Evolutionary conservation across 2,113 vertebrate species (phyloP).

Genomic region (Poeciliopsis turrubarensis): DNA sequence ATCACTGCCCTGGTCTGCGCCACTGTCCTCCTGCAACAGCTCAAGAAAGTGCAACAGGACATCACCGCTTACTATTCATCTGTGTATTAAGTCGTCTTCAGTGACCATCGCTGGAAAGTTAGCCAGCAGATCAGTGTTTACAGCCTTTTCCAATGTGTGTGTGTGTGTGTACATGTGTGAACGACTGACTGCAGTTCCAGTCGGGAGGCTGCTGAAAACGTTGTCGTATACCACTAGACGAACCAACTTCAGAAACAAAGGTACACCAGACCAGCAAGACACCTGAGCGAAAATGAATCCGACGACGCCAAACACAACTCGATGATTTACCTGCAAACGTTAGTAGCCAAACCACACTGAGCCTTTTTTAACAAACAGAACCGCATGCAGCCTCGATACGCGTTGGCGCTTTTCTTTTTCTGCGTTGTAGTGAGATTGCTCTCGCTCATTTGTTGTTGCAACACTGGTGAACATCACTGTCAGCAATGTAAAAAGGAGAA

Average conservation of each 20-base stretch:
- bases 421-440: too few species aligned
- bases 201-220: neutral
- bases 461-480: neutral
- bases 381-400: neutral
- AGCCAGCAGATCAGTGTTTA: slow-evolving; percentile 20
- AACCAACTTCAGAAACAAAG: neutral
- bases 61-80: neutral
- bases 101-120: slow-evolving; percentile 2
- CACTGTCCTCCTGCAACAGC: slow-evolving; percentile 42
- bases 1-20: slow-evolving; percentile 52
- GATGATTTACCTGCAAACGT: neutral
- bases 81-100: slow-evolving; percentile 48
- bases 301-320: neutral
- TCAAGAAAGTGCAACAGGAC: slow-evolving; percentile 32
- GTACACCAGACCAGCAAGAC: neutral
- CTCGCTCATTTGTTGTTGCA: neutral
- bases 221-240: neutral
- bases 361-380: neutral
- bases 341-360: neutral
- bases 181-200: neutral
- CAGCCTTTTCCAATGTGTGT: neutral
- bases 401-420: neutral
- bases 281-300: neutral
- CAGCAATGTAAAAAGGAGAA: neutral
- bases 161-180: neutral